These are phyloP conservation scores for Bucco capensis DNA, from an alignment of 2,113 vertebrate species.

Conservation along the genomic window DNA sequence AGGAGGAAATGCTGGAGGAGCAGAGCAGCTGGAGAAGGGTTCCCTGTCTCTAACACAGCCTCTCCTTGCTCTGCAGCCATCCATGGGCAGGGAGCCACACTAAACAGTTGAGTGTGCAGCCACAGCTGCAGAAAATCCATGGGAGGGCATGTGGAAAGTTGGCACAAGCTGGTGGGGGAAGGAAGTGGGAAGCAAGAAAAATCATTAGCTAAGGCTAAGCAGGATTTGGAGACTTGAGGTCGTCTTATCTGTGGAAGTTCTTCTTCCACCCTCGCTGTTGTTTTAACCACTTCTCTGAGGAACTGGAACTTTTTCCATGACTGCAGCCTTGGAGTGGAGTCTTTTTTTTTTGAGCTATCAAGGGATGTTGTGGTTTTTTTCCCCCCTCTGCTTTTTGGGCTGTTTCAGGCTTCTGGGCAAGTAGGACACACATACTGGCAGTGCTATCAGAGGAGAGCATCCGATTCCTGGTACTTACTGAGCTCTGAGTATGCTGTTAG, in stretches of 20 bases:
- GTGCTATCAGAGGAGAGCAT: neutral
- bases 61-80: slow-evolving; percentile 18
- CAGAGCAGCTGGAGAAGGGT: neutral
- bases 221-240: neutral
- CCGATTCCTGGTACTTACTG: neutral
- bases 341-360: neutral
- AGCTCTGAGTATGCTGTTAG: neutral
- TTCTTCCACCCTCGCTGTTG: slow-evolving; percentile 36
- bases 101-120: neutral
- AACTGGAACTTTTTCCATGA: neutral
- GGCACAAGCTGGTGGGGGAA: slow-evolving; percentile 22
- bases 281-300: slow-evolving; percentile 1
- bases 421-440: neutral
- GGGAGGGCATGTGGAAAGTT: slow-evolving; percentile 54
- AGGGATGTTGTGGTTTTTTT: too few species aligned
- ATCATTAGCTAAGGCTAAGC: neutral
- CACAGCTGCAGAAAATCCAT: slow-evolving; percentile 48
- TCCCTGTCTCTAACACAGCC: neutral
- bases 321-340: neutral
- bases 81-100: slow-evolving; percentile 17
- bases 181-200: slow-evolving; percentile 58
- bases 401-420: neutral
- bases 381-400: neutral
- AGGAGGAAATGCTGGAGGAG: neutral
- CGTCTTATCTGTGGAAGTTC: slow-evolving; percentile 45